Percentiles rank a stretch among this genome's conserved stretches.
phyloP scores from a whole-genome alignment of 1,140 invertebrate genomes.

The Anadara kagoshimensis region DNA sequence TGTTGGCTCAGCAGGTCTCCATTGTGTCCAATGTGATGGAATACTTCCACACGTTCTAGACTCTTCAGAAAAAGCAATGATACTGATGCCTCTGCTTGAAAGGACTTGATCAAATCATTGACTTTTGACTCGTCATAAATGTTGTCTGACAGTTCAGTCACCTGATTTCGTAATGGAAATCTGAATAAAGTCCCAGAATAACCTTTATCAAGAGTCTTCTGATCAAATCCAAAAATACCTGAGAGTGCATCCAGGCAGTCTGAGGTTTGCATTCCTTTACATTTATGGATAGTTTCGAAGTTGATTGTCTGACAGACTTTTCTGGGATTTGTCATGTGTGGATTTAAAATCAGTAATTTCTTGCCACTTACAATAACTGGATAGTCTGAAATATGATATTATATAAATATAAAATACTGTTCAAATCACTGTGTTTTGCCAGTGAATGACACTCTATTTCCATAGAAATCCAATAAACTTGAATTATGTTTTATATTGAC shows the following conservation, averaged over 20 bases:
- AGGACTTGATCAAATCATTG: constrained; percentile 28
- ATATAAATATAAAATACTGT: no score
- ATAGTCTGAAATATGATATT: background rate
- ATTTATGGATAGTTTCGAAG: background rate
- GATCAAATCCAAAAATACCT: background rate
- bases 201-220: background rate
- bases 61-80: constrained; percentile 37
- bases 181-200: constrained; percentile 2
- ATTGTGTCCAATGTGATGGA: no score
- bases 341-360: constrained; percentile 5
- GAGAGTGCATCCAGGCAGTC: background rate
- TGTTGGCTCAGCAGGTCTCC: no score
- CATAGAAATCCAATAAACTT: no score
- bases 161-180: background rate
- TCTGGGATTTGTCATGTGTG: background rate
- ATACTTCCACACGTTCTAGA: background rate
- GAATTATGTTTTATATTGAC: no score
- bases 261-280: background rate
- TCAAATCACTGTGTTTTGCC: no score
- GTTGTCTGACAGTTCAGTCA: constrained; percentile 15
- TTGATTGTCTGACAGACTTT: background rate
- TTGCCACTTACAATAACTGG: background rate
- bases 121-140: constrained; percentile 43
- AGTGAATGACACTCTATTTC: no score
- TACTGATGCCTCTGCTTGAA: constrained; percentile 30